These are phyloP conservation scores for Chloroclysta siterata DNA, from an alignment of 2,888 invertebrate species.

Conservation along the genomic window DNA sequence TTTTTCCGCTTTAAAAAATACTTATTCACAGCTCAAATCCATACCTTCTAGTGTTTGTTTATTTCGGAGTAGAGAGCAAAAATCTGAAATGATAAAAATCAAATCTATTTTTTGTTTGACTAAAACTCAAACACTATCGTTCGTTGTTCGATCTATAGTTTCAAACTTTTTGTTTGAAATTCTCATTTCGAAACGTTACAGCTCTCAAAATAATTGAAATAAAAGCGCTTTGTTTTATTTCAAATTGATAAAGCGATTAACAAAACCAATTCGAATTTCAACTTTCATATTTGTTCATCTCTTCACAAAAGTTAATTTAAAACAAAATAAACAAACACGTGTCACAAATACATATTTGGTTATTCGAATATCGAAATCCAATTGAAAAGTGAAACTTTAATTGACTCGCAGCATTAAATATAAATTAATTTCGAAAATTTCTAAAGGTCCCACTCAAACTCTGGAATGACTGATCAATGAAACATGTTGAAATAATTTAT, in stretches of 20 bases:
- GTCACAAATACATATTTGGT: conserved; percentile 10
- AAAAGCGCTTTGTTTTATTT: not conserved
- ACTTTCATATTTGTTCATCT: conserved; percentile 11
- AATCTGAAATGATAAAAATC: not conserved
- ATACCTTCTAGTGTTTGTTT: not conserved
- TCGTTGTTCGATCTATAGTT: not conserved
- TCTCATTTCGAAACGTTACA: not conserved
- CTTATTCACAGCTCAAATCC: not conserved
- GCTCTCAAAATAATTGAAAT: not conserved
- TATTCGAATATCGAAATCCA: conserved; percentile 15
- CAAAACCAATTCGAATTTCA: conserved; percentile 9
- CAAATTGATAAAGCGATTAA: not conserved
- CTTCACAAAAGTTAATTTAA: conserved; percentile 6
- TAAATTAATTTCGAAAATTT: conserved; percentile 23
- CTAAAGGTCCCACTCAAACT: conserved; percentile 4
- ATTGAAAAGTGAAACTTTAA: conserved; percentile 20
- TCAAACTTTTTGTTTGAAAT: not conserved
- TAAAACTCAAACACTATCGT: not conserved
- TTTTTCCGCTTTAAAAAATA: too few species aligned
- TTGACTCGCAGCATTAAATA: conserved; percentile 16
- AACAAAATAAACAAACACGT: conserved; percentile 15
- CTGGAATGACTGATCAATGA: conserved; percentile 13
- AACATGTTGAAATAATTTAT: conserved; percentile 3
- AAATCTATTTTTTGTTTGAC: not conserved
- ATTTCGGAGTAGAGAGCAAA: not conserved